A percentile compares a stretch with the other conserved stretches of the same genome.
These are phyloP conservation scores for Lota lota DNA, from an alignment of 2,113 vertebrate species.

Conservation along the genomic window DNA sequence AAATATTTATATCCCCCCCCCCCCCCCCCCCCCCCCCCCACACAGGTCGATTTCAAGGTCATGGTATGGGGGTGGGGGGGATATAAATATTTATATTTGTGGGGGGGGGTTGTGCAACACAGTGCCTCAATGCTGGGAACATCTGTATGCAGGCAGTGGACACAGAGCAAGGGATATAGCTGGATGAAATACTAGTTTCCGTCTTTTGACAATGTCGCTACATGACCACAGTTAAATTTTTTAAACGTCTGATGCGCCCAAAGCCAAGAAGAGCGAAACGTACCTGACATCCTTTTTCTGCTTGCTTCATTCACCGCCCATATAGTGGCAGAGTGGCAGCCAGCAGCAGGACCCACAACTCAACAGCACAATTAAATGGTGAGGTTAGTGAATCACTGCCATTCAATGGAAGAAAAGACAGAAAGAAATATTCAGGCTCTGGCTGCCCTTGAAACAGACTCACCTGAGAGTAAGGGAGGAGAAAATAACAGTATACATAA, in stretches of 20 bases:
- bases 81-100: too few species aligned
- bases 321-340: conserved; percentile 25
- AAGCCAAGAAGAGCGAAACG: conserved; percentile 46
- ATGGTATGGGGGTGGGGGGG: too few species aligned
- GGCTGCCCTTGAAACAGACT: conserved; percentile 37
- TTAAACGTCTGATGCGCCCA: conserved; percentile 55
- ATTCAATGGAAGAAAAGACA: conserved; percentile 7
- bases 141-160: conserved; percentile 57
- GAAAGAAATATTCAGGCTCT: too few species aligned
- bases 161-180: conserved; percentile 12
- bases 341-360: conserved; percentile 27
- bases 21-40: too few species aligned
- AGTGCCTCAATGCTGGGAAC: conserved; percentile 40
- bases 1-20: too few species aligned
- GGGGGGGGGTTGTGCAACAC: not conserved
- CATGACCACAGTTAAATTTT: conserved; percentile 63
- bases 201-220: conserved; percentile 63
- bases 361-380: conserved; percentile 52
- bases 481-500: conserved; percentile 47
- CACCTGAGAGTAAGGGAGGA: conserved; percentile 34
- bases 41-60: too few species aligned
- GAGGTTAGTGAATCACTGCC: conserved; percentile 28
- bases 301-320: conserved; percentile 51
- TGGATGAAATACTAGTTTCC: conserved; percentile 69
- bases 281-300: conserved; percentile 54